These are phyloP conservation scores for Penaeus monodon DNA, from an alignment of 2,888 invertebrate species.

Conservation along the genomic window DNA sequence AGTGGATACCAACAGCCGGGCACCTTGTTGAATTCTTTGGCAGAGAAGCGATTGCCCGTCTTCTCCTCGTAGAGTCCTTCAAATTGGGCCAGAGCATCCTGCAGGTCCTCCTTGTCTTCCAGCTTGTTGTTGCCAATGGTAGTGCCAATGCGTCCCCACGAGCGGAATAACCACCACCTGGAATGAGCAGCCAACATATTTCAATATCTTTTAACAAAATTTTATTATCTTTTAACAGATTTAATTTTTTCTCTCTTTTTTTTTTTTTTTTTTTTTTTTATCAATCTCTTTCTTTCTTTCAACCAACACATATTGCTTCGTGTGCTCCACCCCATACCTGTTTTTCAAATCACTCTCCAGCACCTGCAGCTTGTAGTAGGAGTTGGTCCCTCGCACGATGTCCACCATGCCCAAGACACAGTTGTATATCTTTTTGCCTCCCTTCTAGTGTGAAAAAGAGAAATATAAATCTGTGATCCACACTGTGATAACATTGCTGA, in stretches of 20 bases:
- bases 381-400: slow-evolving; percentile 88
- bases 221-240: too few species aligned
- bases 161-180: slow-evolving; percentile 83
- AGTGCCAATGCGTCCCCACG: slow-evolving; percentile 98
- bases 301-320: not conserved
- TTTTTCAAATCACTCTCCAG: slow-evolving; percentile 80
- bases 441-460: slow-evolving; percentile 64
- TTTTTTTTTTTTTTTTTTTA: slow-evolving; percentile 70
- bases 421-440: slow-evolving; percentile 76
- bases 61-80: slow-evolving; percentile 80
- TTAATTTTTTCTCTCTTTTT: slow-evolving; percentile 72
- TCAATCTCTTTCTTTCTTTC: slow-evolving; percentile 69
- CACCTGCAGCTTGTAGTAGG: slow-evolving; percentile 94
- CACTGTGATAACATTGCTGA: too few species aligned
- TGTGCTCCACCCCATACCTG: slow-evolving; percentile 70
- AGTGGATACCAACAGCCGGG: slow-evolving; percentile 86
- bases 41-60: slow-evolving; percentile 84
- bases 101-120: slow-evolving; percentile 72
- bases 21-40: slow-evolving; percentile 78
- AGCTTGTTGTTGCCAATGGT: slow-evolving; percentile 84
- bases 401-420: slow-evolving; percentile 87
- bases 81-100: slow-evolving; percentile 78
- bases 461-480: not conserved
- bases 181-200: slow-evolving; percentile 66
- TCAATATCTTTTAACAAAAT: slow-evolving; percentile 55